Evolutionary conservation across 2,888 invertebrate genomes (phyloP).

Genomic region (Conus canariensis): DNA sequence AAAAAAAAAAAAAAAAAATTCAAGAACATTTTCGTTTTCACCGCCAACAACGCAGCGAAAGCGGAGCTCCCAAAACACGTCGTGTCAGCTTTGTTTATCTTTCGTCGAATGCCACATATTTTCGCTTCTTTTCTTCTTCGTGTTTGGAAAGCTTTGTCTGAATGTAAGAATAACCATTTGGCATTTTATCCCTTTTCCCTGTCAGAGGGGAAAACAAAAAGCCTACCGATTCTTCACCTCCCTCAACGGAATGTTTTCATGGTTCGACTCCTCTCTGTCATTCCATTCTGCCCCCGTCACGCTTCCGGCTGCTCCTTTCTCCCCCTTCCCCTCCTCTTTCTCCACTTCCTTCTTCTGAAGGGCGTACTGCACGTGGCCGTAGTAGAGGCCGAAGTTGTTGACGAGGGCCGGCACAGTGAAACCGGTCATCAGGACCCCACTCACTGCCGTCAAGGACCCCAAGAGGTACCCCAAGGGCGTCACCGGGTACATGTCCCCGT

Average conservation of each 20-base stretch:
- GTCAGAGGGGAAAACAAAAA: neutral
- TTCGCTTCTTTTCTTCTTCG: neutral
- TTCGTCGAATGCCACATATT: neutral
- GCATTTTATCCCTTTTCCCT: neutral
- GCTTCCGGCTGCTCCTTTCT: neutral
- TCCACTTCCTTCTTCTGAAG: slow-evolving; percentile 32
- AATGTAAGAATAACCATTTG: neutral
- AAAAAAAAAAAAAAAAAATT: no score
- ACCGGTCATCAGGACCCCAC: slow-evolving; percentile 70
- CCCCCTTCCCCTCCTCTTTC: neutral
- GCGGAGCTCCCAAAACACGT: no score
- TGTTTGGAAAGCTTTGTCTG: slow-evolving; percentile 40
- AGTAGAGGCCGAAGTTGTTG: slow-evolving; percentile 74
- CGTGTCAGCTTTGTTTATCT: neutral
- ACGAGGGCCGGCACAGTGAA: slow-evolving; percentile 75
- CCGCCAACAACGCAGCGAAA: no score
- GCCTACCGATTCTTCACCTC: neutral
- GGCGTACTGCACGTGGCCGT: slow-evolving; percentile 67
- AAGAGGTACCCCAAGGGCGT: slow-evolving; percentile 67
- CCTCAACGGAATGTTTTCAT: neutral
- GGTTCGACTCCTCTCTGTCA: neutral
- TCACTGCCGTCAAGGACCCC: slow-evolving; percentile 68
- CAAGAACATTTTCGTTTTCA: no score
- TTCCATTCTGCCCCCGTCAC: neutral
- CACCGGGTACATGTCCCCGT: slow-evolving; percentile 72